Evolutionary conservation across 1,140 invertebrate genomes (phyloP).

Genomic region (Ylistrum balloti): DNA sequence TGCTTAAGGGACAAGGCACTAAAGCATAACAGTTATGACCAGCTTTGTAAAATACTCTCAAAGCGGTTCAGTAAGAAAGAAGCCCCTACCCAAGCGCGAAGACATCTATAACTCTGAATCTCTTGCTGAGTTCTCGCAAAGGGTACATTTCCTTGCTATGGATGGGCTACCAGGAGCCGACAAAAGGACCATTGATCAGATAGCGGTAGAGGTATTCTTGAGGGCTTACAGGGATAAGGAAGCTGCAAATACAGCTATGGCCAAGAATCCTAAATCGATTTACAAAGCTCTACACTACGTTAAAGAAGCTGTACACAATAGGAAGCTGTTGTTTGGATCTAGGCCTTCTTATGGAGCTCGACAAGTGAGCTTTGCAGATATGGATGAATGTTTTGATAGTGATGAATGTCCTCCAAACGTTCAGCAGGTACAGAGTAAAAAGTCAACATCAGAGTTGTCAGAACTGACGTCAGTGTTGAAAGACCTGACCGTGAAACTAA

Average conservation of each 20-base stretch:
- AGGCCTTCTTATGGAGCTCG: neutral
- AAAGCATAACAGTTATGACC: neutral
- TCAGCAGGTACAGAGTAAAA: no score
- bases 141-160: neutral
- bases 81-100: neutral
- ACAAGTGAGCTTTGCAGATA: constrained; percentile 42
- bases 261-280: constrained; percentile 23
- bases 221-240: constrained; percentile 18
- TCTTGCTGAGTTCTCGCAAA: constrained; percentile 1
- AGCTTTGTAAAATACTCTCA: neutral
- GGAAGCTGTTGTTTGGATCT: neutral
- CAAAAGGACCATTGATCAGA: constrained; percentile 22
- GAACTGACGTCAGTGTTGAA: neutral
- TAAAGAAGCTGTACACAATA: neutral
- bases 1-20: neutral
- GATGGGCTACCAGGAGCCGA: neutral
- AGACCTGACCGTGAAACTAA: no score
- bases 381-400: no score
- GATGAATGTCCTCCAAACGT: no score
- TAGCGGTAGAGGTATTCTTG: constrained; percentile 12
- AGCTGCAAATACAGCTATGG: neutral
- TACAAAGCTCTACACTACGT: constrained; percentile 44
- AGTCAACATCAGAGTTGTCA: no score
- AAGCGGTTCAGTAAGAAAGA: constrained; percentile 23
- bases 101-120: neutral